Evolutionary conservation across 2,888 invertebrate genomes (phyloP), one percentile per base, ranked within the genome.

Genomic region (Sesia bembeciformis): DNA sequence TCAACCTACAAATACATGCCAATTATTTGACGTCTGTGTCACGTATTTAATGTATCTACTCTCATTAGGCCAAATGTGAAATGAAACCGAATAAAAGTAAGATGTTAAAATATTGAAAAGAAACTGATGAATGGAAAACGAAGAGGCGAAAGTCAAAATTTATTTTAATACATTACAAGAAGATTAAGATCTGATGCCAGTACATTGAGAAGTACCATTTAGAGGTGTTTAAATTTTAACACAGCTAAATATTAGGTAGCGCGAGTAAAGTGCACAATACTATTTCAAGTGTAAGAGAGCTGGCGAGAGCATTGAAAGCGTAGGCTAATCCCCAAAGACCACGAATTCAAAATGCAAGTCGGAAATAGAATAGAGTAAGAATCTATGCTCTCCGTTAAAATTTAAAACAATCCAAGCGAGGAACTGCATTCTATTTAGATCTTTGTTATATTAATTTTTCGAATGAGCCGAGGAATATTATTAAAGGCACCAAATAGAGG

Each of bases 101-200:
- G 58, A 56, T 50, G 39, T 58, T n/a, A 63, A 70, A 67, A 7
- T 6, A 42, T 6, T 7, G 7, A 23, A 23, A 57, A 65, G 65
- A 63, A 60, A 56, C 62, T 55, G 58, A 69, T 63, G 55, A 65
- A 64, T 61, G 65, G 68, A 66, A 60, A 60, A 67, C 65, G 58
- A 63, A 60, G 54, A 60, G 56, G 55, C 23, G 23, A 23, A 42
- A 6, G 5, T 54, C 53, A 46, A 57, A 63, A 60, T 62, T 69
- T 73, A 81, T 81, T 84, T 84, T 83, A 84, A 84, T 71, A 85
- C 84, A 85, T 85, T 83, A 84, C 86, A 84, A 84, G 81, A 83
- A 81, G 74, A 70, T 70, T 55, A 52, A 60, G 54, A 59, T 62
- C 54, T 58, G 68, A 72, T 70, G 70, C 65, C 63, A 74, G 65